phyloP scores from a whole-genome alignment of 2,797 vertebrate species.

The Thripadectes ignobilis region DNA sequence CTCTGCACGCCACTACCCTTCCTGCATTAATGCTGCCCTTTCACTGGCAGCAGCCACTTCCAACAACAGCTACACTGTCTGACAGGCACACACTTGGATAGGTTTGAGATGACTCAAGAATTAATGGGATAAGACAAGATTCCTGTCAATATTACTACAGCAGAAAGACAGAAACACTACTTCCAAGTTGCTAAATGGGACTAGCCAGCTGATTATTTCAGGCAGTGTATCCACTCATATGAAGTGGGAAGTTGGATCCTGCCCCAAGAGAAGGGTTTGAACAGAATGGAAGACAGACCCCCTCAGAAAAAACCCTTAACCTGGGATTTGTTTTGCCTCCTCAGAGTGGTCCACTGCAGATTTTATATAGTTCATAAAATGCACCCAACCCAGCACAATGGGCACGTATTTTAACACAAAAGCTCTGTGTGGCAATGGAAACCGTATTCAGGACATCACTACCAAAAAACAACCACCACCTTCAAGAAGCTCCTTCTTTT shows the following conservation, averaged over 20 bases:
- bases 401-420: not conserved
- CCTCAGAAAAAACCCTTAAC: not conserved
- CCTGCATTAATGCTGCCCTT: conserved; percentile 7
- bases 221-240: not conserved
- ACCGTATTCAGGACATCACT: not conserved
- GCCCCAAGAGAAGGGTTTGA: not conserved
- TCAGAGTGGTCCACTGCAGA: not conserved
- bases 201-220: not conserved
- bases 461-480: not conserved
- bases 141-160: not conserved
- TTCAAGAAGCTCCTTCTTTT: not conserved
- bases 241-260: not conserved
- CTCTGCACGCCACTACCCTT: not conserved
- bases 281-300: not conserved
- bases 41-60: not conserved
- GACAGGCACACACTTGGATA: not conserved
- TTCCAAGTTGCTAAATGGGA: not conserved
- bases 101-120: not conserved
- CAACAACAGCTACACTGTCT: not conserved
- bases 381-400: not conserved
- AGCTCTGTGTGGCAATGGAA: not conserved
- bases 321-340: not conserved
- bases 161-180: not conserved
- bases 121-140: not conserved
- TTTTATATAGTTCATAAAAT: not conserved